These are phyloP conservation scores for Synanthedon andrenaeformis DNA, from an alignment of 2,888 invertebrate genomes.

Conservation along the genomic window DNA sequence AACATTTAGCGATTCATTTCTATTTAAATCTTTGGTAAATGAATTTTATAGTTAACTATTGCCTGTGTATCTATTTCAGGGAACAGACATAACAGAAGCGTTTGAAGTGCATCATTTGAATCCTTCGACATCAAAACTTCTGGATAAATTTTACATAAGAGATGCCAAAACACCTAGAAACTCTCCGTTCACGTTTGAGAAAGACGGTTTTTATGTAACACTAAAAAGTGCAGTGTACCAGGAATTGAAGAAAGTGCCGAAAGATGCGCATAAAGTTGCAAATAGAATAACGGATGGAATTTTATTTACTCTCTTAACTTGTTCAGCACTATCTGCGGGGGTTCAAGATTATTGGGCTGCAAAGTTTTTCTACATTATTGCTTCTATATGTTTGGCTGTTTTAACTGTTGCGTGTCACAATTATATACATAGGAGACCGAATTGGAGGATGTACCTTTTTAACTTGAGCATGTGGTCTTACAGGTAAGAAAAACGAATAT, in stretches of 20 bases:
- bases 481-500: conserved; percentile 42
- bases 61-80: conserved; percentile 36
- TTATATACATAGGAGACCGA: conserved; percentile 80
- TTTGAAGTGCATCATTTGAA: conserved; percentile 81
- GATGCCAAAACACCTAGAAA: conserved; percentile 74
- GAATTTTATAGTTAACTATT: no score
- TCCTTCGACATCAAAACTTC: conserved; percentile 64
- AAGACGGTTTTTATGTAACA: conserved; percentile 80
- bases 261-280: conserved; percentile 32
- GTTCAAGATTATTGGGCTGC: conserved; percentile 22
- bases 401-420: conserved; percentile 77
- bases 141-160: conserved; percentile 74
- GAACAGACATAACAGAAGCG: conserved; percentile 84
- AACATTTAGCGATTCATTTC: no score
- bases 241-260: conserved; percentile 64
- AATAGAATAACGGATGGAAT: conserved; percentile 45
- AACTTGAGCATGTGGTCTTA: conserved; percentile 77
- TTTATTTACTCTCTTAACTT: conserved; percentile 33
- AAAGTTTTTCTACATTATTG: conserved; percentile 42
- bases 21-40: no score
- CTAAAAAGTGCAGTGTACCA: conserved; percentile 72
- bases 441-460: conserved; percentile 83
- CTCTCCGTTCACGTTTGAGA: conserved; percentile 79
- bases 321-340: conserved; percentile 29
- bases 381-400: conserved; percentile 71